Conservation (phyloP, 2,797 vertebrate genomes). For the Lutjanus campechanus region DNA sequence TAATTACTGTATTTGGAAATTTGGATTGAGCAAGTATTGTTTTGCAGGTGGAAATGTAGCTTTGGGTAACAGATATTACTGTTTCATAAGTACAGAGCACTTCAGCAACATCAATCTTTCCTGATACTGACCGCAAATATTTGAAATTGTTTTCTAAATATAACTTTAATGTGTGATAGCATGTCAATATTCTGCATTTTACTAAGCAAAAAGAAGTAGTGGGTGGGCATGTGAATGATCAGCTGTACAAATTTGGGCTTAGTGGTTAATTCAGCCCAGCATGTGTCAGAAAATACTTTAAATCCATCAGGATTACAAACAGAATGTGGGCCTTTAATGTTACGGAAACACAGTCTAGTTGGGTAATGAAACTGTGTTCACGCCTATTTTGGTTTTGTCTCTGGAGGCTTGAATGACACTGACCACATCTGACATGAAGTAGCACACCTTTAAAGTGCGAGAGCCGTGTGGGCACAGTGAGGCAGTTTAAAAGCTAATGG, state of each 20-base stretch:
- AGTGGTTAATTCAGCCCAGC: slow-evolving; percentile 12
- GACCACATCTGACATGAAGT: slow-evolving; percentile 65
- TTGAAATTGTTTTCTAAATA: background rate
- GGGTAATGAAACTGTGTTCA: slow-evolving; percentile 43
- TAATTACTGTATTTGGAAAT: slow-evolving; percentile 58
- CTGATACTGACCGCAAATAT: background rate
- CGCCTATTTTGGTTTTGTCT: slow-evolving; percentile 60
- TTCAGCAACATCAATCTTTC: background rate
- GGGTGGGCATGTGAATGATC: background rate
- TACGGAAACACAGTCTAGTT: slow-evolving; percentile 36
- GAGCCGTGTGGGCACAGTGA: slow-evolving; percentile 29
- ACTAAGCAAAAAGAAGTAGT: background rate
- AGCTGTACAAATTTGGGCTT: slow-evolving; percentile 12
- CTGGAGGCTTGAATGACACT: slow-evolving; percentile 21
- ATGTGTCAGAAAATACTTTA: slow-evolving; percentile 20
- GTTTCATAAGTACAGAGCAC: slow-evolving; percentile 23
- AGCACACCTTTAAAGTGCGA: slow-evolving; percentile 51
- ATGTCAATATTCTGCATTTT: background rate
- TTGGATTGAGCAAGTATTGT: slow-evolving; percentile 57
- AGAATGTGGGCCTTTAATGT: slow-evolving; percentile 40
- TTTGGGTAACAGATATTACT: slow-evolving; percentile 14
- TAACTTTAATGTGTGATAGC: background rate
- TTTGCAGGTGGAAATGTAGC: slow-evolving; percentile 43
- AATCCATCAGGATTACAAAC: slow-evolving; percentile 35
- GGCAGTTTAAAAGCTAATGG: slow-evolving; percentile 68